Evolutionary conservation across 2,113 vertebrate species (phyloP).

Genomic region (Alouatta palliata): DNA sequence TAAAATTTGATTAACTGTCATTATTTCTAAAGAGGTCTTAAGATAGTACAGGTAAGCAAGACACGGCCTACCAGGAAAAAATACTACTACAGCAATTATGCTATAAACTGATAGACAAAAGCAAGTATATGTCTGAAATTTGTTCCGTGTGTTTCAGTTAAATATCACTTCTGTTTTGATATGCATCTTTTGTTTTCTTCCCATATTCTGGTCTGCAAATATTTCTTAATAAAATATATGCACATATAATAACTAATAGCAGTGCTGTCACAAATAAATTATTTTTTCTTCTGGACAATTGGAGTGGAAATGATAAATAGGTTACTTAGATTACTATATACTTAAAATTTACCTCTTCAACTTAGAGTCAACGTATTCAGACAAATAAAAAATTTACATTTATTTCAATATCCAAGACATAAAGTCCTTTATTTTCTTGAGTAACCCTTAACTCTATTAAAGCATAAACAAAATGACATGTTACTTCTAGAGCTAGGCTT

Average conservation of each 20-base stretch:
- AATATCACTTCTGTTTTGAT: neutral
- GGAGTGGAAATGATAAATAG: neutral
- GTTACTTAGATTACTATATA: neutral
- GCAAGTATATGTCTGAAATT: neutral
- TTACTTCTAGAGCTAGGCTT: neutral
- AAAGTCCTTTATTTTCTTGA: neutral
- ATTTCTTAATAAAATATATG: neutral
- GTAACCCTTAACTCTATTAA: neutral
- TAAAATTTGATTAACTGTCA: neutral
- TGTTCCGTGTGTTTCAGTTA: neutral
- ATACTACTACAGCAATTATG: neutral
- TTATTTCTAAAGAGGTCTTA: neutral
- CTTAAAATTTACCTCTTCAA: neutral
- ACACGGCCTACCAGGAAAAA: neutral
- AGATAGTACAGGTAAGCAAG: neutral
- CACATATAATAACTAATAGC: neutral
- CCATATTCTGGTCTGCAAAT: neutral
- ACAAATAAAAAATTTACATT: neutral
- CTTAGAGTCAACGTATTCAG: neutral
- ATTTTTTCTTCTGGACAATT: neutral
- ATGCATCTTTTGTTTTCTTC: neutral
- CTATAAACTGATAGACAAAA: neutral
- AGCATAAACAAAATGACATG: neutral
- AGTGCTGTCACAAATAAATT: neutral
- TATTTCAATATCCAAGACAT: neutral